Base-by-base conservation (phyloP, 2,888 invertebrate species). In the Eustalomyia histrio region DNA sequence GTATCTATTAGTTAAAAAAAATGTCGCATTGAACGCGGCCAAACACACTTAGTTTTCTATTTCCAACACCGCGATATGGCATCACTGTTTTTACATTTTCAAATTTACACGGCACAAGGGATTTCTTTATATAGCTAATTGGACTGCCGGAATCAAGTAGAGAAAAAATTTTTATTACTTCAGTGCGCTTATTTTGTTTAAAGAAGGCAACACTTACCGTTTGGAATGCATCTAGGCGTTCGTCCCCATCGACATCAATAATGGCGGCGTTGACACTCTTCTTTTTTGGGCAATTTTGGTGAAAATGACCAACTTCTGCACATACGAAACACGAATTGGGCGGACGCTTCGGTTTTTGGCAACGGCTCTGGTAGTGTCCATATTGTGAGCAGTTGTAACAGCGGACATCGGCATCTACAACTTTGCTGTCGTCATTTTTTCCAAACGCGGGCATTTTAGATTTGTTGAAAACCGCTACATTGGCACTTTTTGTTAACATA, bases 321-420 rank as follows among this genome's bases (percentile, higher is more conserved):
- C 78, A 79, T 3, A 35, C 43, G 39, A 79, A 79, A 16, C 73
- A 79, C 7, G 67, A 67, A 16, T 69, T 69, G 9, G 24, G 60
- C 29, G 73, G 73, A 4, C 78, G 67, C 24, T n/a, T 58, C 35
- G 61, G 72, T 47, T 67, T 79, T 21, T 58, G 72, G 35, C 72
- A 72, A 10, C 43, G 35, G 33, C 73, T 53, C 12, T 63, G 68
- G 24, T 61, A 79, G n/a, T 78, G 76, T 7, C 71, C 78, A 52
- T 52, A 75, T 14, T 61, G 52, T 2, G 75, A 68, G 21, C 71
- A 60, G 24, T 78, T 78, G n/a, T 52, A 69, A 35, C 76, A 76
- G 17, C 69, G 24, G 9, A 60, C 33, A 24, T 39, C 39, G n/a
- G 43, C 43, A 12, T 17, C 33, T 52, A 18, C 9, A 10, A 35